phyloP scores from a whole-genome alignment of 2,888 invertebrate species.

The Lasioglossum morio region DNA sequence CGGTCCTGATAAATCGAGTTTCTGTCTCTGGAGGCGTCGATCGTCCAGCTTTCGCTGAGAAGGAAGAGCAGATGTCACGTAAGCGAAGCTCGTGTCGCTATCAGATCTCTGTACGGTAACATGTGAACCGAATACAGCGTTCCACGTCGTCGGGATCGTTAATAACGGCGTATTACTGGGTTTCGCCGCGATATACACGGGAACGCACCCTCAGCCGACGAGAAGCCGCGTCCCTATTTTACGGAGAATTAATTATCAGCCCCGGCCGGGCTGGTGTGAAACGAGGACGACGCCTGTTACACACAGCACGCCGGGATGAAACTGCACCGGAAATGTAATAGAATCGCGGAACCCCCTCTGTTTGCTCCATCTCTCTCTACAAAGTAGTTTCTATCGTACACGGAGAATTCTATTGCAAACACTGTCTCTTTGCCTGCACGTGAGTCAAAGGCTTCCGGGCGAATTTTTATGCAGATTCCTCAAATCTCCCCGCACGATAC shows the following conservation, averaged over 20 bases:
- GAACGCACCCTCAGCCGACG: constrained; percentile 41
- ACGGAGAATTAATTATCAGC: constrained; percentile 65
- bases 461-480: constrained; percentile 10
- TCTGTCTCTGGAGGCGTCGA: constrained; percentile 12
- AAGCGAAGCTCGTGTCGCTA: constrained; percentile 27
- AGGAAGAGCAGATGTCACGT: constrained; percentile 10
- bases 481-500: neutral
- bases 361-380: constrained; percentile 15
- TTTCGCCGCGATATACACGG: constrained; percentile 53
- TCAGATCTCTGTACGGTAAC: constrained; percentile 49
- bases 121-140: constrained; percentile 39
- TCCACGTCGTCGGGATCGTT: constrained; percentile 55
- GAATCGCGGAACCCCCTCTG: constrained; percentile 30
- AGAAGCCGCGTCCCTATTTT: constrained; percentile 53
- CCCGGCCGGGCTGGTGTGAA: constrained; percentile 19
- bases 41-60: constrained; percentile 15
- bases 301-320: constrained; percentile 13
- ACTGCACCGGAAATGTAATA: constrained; percentile 26
- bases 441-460: constrained; percentile 1
- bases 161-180: constrained; percentile 64
- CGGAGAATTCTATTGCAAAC: neutral
- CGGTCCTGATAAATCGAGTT: neutral
- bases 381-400: constrained; percentile 17
- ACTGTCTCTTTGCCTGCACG: neutral
- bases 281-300: constrained; percentile 30